Conservation (phyloP, 2,113 vertebrate genomes). For the Eudyptes chrysolophus region DNA sequence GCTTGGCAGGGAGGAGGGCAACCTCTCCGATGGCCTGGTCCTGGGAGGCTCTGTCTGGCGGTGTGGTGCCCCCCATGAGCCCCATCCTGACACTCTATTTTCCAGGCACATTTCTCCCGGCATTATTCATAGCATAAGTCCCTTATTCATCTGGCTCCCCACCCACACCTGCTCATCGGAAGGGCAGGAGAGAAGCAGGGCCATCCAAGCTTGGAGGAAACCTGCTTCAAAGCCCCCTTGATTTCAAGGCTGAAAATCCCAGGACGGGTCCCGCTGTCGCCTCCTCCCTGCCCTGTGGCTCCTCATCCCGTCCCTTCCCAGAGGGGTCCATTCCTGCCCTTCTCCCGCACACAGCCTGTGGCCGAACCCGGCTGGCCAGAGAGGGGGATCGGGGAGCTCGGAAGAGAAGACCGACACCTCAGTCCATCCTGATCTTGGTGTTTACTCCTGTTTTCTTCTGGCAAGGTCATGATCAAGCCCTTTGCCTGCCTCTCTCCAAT, state of each 20-base stretch:
- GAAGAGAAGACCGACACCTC: rapidly evolving
- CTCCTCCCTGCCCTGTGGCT: background rate
- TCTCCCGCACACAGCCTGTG: background rate
- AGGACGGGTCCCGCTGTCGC: background rate
- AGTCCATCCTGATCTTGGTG: background rate
- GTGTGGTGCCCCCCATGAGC: background rate
- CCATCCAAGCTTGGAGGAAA: background rate
- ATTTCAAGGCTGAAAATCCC: background rate
- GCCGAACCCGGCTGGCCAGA: background rate
- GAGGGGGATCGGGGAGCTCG: too few species aligned
- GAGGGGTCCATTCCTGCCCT: background rate
- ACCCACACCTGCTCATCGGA: background rate
- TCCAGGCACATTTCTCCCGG: background rate
- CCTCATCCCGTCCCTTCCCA: background rate
- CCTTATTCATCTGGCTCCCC: background rate
- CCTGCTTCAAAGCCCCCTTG: background rate
- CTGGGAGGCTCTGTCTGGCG: background rate
- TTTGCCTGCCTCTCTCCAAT: background rate
- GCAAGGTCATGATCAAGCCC: background rate
- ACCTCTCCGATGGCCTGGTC: background rate
- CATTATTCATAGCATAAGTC: background rate
- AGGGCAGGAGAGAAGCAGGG: background rate
- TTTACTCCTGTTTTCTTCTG: background rate
- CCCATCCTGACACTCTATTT: background rate
- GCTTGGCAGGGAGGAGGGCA: background rate